These are phyloP conservation scores for Brienomyrus longianalis DNA, from an alignment of 2,113 vertebrate species.

Conservation along the genomic window DNA sequence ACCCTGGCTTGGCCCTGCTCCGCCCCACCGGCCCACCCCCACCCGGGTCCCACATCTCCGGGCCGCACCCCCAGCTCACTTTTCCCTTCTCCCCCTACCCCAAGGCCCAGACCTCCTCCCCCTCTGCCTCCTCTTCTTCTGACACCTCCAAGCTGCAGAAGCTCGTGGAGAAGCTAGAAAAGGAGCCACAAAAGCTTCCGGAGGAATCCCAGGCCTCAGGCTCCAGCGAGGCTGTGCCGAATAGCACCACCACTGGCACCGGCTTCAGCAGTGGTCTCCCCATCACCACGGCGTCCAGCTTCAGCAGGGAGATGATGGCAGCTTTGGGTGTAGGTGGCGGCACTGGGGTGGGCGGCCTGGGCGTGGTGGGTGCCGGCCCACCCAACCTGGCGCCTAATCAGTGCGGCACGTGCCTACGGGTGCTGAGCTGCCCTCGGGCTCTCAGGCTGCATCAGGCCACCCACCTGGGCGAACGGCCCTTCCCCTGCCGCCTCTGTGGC, in stretches of 20 bases:
- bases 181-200: conserved; percentile 50
- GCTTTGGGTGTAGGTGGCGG: conserved; percentile 60
- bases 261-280: conserved; percentile 33
- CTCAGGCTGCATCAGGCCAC: conserved; percentile 81
- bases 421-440: conserved; percentile 81
- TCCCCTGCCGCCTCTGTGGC: conserved; percentile 83
- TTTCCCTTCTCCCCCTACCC: conserved; percentile 76
- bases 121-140: conserved; percentile 62
- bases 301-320: conserved; percentile 65
- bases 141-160: conserved; percentile 75
- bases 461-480: conserved; percentile 79
- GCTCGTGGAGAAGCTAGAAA: conserved; percentile 67
- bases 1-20: conserved; percentile 73
- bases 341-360: conserved; percentile 30
- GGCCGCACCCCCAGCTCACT: conserved; percentile 54
- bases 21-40: conserved; percentile 60
- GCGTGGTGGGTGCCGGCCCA: conserved; percentile 31
- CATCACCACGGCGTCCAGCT: conserved; percentile 53
- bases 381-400: conserved; percentile 62
- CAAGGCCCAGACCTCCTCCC: conserved; percentile 58
- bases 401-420: conserved; percentile 77
- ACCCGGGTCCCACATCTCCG: conserved; percentile 52
- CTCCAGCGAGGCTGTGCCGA: conserved; percentile 29
- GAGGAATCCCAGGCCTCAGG: conserved; percentile 51
- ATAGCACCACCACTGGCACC: not conserved